Base-by-base conservation (phyloP, 2,113 vertebrate species). In the Sylvia atricapilla region DNA sequence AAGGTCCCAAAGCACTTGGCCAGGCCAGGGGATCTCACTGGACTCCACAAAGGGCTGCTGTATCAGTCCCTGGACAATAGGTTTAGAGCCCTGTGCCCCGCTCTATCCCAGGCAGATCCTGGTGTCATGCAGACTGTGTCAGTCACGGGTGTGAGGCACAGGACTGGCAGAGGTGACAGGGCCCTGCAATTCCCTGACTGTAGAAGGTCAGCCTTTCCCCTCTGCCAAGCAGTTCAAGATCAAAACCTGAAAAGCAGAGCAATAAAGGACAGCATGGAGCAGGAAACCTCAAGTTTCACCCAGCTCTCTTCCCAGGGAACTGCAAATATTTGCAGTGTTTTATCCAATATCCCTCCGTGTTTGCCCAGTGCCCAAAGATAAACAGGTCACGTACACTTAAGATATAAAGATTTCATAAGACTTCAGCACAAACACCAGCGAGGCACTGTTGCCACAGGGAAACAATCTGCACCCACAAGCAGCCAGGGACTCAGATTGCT, bases 321-420 rank as follows among this genome's bases (percentile, higher is more conserved):
- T 63, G 55, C 79, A 86, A 88, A 86, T 66, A 77, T 80, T 93
- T 92, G 88, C 37, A 17, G 63, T 53, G 43, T 27, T 90, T 92
- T 88, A 83, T 90, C 88, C 83, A 89, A 62, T 43, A 86, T 50
- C 84, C 53, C 53, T 87, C 63, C 0, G 0, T 80, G n/a, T 81
- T 94, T 86, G 69, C 64, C 30, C 72, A 80, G 11, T 15, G 49
- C 78, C 66, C 66, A 49, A 64, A 91, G 82, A 53, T 5, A 85
- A 62, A 85, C 11, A 50, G 83, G 82, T 56, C 67, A 46, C 0
- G 1, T 31, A 80, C n/a, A 27, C 86, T 82, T 53, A 24, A 74
- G 74, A 82, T 67, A 91, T 22, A 46, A 81, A 84, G 84, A 87
- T 70, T 84, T 93, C 41, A 37, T 25, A 14, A 77, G 56, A 53